phyloP scores from a whole-genome alignment of 2,113 vertebrate species.

The Trematomus loennbergii region DNA sequence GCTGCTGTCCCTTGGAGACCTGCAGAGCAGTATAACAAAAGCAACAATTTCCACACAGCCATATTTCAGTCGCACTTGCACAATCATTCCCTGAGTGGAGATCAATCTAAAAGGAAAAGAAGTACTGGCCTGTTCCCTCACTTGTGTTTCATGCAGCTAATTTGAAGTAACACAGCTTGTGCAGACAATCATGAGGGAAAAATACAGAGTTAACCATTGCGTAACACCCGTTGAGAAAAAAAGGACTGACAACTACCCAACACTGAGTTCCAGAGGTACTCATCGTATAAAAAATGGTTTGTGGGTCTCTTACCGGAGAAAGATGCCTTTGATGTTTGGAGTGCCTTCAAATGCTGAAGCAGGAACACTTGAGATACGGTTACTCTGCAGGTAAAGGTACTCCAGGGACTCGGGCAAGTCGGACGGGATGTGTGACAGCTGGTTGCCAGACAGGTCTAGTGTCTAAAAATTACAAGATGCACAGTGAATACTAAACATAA shows the following conservation, averaged over 20 bases:
- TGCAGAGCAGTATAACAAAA: constrained; percentile 1
- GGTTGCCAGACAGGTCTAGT: constrained; percentile 93
- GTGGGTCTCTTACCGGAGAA: constrained; percentile 87
- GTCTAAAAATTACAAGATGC: constrained; percentile 81
- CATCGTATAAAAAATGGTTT: not conserved
- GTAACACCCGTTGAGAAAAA: not conserved
- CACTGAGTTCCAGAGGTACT: not conserved
- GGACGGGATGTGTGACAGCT: constrained; percentile 89
- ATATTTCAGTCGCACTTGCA: constrained; percentile 6
- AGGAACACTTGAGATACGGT: constrained; percentile 89
- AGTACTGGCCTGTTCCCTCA: not conserved
- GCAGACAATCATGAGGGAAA: not conserved
- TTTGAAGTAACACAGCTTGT: constrained; percentile 2
- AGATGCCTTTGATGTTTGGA: constrained; percentile 96
- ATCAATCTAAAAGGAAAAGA: constrained; percentile 21
- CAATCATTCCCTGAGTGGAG: constrained; percentile 19
- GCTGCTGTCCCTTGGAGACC: not conserved
- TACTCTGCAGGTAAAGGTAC: constrained; percentile 94
- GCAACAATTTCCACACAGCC: constrained; percentile 6
- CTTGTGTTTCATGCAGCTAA: not conserved
- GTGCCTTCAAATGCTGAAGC: constrained; percentile 92
- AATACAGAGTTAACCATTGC: not conserved
- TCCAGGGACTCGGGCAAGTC: constrained; percentile 93
- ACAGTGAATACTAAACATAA: not conserved
- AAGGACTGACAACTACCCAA: not conserved